Base-by-base conservation (phyloP, 2,113 vertebrate genomes). In the Larimichthys polyactis region DNA sequence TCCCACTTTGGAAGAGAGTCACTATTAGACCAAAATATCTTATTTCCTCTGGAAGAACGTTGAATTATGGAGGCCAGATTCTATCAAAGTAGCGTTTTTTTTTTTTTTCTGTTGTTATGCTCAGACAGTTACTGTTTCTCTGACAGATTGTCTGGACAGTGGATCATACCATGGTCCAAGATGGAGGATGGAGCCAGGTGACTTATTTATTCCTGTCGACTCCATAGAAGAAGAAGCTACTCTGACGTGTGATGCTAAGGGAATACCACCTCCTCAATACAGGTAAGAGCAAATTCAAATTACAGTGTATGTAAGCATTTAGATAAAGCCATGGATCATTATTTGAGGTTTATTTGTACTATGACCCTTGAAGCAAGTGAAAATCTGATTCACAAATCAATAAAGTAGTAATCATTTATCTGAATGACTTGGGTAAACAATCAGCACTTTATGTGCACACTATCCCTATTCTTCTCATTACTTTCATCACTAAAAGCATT, bases 141-240 rank as follows among this genome's bases (percentile, higher is more conserved):
- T 59, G 44, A 64, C 82, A 95, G 95, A 94, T 54, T 94, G 94
- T 87, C 71, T 94, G 89, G 95, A 95, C 82, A 93, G 91, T 66
- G 94, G 93, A 16, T 92, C 93, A 7, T 95, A 91, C 74, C 92
- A 94, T 72, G 94, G 95, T 32, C 94, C 95, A 48, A 91, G 91
- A 85, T 95, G 95, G 95, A 90, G 95, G 77, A 95, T 95, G 95
- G 95, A 95, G 81, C 95, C 95, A 0, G 93, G 90, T 17, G 95
- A 95, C 86, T 82, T 95, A 70, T 95, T 94, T 62, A 93, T 95
- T 72, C 94, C 95, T 11, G 86, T 95, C 0, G 94, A 94, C 67
- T 93, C 93, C 64, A 91, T 94, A 49, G 94, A 95, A 46, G 94
- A 95, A 81, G 94, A 95, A 83, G 94, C 94, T 3, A 95, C 94